phyloP scores from a whole-genome alignment of 1,140 invertebrate genomes.

The Drosophila suzukii region DNA sequence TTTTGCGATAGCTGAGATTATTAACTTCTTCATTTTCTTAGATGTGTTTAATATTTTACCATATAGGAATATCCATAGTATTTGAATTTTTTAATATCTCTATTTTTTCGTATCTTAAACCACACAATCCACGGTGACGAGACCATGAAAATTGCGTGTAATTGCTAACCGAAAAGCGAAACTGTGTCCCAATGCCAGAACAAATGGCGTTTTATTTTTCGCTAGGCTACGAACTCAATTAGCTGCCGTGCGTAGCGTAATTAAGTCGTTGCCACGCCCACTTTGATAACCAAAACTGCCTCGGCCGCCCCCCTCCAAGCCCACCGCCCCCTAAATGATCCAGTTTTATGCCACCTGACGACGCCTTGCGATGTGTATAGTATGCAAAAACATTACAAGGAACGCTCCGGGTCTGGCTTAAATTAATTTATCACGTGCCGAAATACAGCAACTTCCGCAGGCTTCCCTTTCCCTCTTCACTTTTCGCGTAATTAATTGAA shows the following conservation, averaged over 20 bases:
- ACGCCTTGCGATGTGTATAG: constrained; percentile 36
- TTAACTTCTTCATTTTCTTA: no score
- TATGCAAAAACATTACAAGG: constrained; percentile 65
- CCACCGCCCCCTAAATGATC: background rate
- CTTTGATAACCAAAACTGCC: constrained; percentile 14
- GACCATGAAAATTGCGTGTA: constrained; percentile 58
- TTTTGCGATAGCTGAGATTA: no score
- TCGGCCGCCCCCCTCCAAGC: constrained; percentile 7
- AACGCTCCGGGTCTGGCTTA: constrained; percentile 60
- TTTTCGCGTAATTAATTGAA: constrained; percentile 73
- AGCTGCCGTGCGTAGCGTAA: constrained; percentile 54
- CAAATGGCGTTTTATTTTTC: constrained; percentile 60
- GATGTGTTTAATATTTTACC: background rate
- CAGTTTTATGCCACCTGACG: constrained; percentile 24
- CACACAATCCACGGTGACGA: constrained; percentile 13
- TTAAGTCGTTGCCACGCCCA: constrained; percentile 66
- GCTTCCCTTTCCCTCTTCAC: constrained; percentile 18
- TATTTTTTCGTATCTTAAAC: background rate
- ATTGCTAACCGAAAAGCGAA: constrained; percentile 47
- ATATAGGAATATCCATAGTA: background rate
- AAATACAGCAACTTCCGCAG: constrained; percentile 65
- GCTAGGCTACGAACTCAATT: constrained; percentile 64
- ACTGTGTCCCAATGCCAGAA: constrained; percentile 43
- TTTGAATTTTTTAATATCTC: background rate
- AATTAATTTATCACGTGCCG: constrained; percentile 80